Evolutionary conservation across 2,797 vertebrate species (phyloP), one percentile per base, ranked within the genome.

Genomic region (Acipenser oxyrinchus): DNA sequence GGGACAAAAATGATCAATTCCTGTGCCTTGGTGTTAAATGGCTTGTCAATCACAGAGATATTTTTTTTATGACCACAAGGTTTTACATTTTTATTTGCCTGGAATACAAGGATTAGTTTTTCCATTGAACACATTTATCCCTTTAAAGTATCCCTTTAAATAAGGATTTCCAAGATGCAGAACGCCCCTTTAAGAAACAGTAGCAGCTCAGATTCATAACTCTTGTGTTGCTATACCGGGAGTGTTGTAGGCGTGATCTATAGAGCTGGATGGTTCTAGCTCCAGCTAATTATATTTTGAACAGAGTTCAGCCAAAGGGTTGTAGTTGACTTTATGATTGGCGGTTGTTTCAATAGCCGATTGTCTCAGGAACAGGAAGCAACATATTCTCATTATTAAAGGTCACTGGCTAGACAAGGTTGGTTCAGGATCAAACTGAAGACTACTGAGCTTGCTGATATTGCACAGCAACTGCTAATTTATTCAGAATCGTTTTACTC

Each of bases 321-420:
- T 79, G 71, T n/a, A 49, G 52, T 73, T 6, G 68, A 74, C 71
- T 77, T 78, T 72, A 73, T 83, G 83, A 87, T 83, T 83, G 81
- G 79, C 78, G 78, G 83, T 84, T 84, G 80, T 86, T 85, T 87
- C 82, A 88, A 88, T 86, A 77, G 82, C 66, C 69, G 71, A 86
- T 88, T 89, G 84, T 88, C 78, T 77, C 73, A 78, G 78, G 80
- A 86, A 86, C 84, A 85, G 84, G 82, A 86, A 83, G 83, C 84
- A 85, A 87, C 83, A 83, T 77, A 78, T 82, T 82, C 76, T 83
- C 86, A 85, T 87, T 86, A 86, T 82, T 83, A 81, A 82, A 82
- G 82, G 81, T 84, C 87, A 86, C 79, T 79, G 74, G 81, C 80
- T 79, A 81, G 76, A 79, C 79, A 86, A 86, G 81, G 85, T 84